These are phyloP conservation scores for Parauchenoglanis ngamensis DNA, from an alignment of 2,797 vertebrate species.

Conservation along the genomic window DNA sequence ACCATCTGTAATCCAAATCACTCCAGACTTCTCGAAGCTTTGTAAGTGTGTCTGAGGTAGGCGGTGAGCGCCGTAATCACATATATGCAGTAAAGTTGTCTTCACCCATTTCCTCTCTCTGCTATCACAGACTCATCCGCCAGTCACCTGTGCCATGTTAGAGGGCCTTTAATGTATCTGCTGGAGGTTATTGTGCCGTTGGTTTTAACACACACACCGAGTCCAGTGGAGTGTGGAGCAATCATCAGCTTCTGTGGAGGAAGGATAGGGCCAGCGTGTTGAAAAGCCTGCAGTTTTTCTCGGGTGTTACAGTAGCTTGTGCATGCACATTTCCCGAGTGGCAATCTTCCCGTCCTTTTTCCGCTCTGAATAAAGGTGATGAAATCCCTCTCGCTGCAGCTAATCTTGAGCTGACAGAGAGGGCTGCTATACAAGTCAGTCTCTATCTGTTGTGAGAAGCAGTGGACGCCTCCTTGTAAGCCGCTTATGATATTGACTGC, in stretches of 20 bases:
- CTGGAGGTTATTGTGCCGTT: constrained; percentile 57
- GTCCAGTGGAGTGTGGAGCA: constrained; percentile 59
- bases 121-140: constrained; percentile 60
- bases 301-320: constrained; percentile 60
- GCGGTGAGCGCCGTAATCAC: constrained; percentile 50
- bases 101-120: constrained; percentile 58
- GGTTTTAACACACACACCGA: constrained; percentile 52
- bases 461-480: constrained; percentile 60
- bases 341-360: constrained; percentile 62
- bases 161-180: constrained; percentile 62
- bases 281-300: constrained; percentile 44
- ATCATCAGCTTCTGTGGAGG: constrained; percentile 54
- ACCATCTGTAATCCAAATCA: constrained; percentile 54
- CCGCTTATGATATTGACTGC: constrained; percentile 65
- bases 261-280: constrained; percentile 49
- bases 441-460: constrained; percentile 62
- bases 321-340: constrained; percentile 63
- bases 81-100: constrained; percentile 55
- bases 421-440: constrained; percentile 58
- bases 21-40: constrained; percentile 56
- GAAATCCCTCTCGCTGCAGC: constrained; percentile 62
- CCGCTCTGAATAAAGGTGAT: constrained; percentile 63
- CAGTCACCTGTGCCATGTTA: constrained; percentile 61
- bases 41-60: constrained; percentile 48
- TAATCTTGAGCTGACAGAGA: constrained; percentile 64